Conservation (phyloP, 1,140 invertebrate genomes). For the Solen grandis region DNA sequence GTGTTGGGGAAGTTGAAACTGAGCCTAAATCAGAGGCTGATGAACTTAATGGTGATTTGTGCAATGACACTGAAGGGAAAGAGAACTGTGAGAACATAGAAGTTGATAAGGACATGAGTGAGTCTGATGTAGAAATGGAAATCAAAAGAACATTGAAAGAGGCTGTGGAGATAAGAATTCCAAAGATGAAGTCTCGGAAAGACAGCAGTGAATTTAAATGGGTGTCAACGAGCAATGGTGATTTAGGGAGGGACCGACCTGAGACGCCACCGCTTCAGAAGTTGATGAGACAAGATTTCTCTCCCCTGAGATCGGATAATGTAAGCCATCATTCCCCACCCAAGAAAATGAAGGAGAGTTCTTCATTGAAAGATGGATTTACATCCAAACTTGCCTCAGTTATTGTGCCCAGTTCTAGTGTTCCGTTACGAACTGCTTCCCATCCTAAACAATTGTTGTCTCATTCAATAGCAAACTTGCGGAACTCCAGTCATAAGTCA, state of each 20-base stretch:
- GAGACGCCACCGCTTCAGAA: slow-evolving; percentile 65
- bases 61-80: neutral
- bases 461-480: slow-evolving; percentile 36
- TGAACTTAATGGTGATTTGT: neutral
- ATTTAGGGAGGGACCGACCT: slow-evolving; percentile 34
- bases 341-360: slow-evolving; percentile 38
- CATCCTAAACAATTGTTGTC: slow-evolving; percentile 56
- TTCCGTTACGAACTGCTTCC: slow-evolving; percentile 36
- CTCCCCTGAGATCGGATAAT: slow-evolving; percentile 36
- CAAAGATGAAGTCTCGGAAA: slow-evolving; percentile 19
- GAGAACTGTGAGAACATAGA: neutral
- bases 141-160: slow-evolving; percentile 40
- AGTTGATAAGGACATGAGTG: slow-evolving; percentile 13
- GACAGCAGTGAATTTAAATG: slow-evolving; percentile 32
- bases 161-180: slow-evolving; percentile 42
- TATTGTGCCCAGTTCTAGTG: slow-evolving; percentile 48
- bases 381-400: slow-evolving; percentile 58
- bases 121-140: slow-evolving; percentile 40
- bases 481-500: slow-evolving; percentile 23
- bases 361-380: slow-evolving; percentile 49
- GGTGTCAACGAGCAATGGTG: slow-evolving; percentile 2
- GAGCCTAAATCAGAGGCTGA: neutral
- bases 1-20: neutral
- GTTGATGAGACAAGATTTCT: slow-evolving; percentile 64
- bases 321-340: slow-evolving; percentile 36